phyloP scores from a whole-genome alignment of 2,888 invertebrate genomes.

The Stenolophus ochropezus region DNA sequence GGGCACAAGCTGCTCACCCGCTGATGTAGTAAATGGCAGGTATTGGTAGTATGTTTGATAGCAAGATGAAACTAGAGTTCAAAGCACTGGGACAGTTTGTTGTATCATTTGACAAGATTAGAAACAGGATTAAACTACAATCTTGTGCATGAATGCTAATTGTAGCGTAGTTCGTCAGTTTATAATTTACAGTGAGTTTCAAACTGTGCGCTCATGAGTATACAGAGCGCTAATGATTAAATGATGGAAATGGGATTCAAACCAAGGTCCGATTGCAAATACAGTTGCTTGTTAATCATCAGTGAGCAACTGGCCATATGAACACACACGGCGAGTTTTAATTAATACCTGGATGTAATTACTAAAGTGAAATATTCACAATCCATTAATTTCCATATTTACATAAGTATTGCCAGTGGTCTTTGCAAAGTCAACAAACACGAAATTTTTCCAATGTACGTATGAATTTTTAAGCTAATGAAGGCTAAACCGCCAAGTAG shows the following conservation, averaged over 20 bases:
- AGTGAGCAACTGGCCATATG: not conserved
- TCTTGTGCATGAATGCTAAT: not conserved
- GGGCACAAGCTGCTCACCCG: too few species aligned
- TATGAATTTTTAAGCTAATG: conserved; percentile 25
- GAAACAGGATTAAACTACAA: not conserved
- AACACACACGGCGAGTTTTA: not conserved
- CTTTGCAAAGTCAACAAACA: not conserved
- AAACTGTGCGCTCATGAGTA: not conserved
- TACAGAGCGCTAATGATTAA: not conserved
- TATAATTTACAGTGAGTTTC: not conserved
- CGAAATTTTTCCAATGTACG: not conserved
- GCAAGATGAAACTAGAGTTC: not conserved
- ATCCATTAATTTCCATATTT: conserved; percentile 28
- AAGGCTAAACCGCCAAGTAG: not conserved
- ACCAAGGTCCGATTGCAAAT: not conserved
- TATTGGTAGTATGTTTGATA: too few species aligned
- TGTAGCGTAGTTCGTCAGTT: not conserved
- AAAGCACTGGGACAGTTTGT: not conserved
- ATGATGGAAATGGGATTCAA: not conserved
- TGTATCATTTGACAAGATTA: not conserved
- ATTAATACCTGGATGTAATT: not conserved
- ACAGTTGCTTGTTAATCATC: not conserved
- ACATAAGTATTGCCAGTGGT: conserved; percentile 6
- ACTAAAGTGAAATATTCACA: conserved; percentile 19
- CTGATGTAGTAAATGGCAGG: too few species aligned